Percentiles rank a stretch among this genome's conserved stretches.
These are phyloP conservation scores for Halocaridina rubra DNA, from an alignment of 2,888 invertebrate species.

Conservation along the genomic window DNA sequence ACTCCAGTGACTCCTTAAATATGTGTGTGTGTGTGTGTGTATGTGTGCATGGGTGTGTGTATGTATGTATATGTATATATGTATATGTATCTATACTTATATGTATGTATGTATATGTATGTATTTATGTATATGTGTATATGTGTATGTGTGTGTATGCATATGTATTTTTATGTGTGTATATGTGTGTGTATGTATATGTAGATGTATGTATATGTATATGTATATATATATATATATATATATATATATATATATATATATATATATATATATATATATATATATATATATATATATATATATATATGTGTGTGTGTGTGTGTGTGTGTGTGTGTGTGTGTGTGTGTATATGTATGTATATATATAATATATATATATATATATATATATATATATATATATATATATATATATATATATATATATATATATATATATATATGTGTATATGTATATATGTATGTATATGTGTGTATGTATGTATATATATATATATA, in stretches of 20 bases:
- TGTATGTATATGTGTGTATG: too few relatives aligned
- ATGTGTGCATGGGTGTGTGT: neutral
- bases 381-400: neutral
- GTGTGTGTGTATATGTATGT: neutral
- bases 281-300: neutral
- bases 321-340: neutral
- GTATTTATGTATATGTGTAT: too few relatives aligned
- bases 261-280: constrained; percentile 22
- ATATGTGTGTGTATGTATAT: constrained; percentile 2
- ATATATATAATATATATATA: neutral
- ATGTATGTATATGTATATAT: neutral
- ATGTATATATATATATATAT: constrained; percentile 13
- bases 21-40: neutral
- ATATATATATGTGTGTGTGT: neutral
- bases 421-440: neutral
- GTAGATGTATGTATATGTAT: constrained; percentile 1
- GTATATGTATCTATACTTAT: too few relatives aligned
- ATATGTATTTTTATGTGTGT: neutral
- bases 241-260: constrained; percentile 1
- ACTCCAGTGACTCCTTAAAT: too few relatives aligned
- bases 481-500: neutral
- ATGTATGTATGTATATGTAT: too few relatives aligned
- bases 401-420: neutral
- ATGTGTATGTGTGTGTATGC: neutral
- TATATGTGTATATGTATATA: neutral